phyloP scores from a whole-genome alignment of 2,797 vertebrate species.

The Schizopygopsis pylzovi region DNA sequence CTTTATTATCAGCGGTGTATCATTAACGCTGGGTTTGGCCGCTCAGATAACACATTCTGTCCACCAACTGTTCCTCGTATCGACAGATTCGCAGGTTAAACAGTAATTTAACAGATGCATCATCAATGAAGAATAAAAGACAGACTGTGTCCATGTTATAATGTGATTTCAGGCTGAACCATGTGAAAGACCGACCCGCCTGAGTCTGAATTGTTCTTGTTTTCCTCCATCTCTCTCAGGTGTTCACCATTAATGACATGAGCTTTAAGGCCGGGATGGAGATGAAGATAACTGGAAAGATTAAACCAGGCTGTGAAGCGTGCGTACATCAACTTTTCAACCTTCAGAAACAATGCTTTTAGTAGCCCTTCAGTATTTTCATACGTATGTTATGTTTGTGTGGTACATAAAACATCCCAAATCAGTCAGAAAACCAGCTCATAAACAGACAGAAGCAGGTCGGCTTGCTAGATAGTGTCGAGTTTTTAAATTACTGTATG shows the following conservation, averaged over 20 bases:
- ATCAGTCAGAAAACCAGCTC: not conserved
- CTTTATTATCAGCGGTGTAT: constrained; percentile 28
- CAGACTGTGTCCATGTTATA: not conserved
- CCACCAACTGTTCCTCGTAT: constrained; percentile 9
- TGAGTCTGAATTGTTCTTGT: not conserved
- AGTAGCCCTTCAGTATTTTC: not conserved
- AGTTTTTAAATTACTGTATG: no score
- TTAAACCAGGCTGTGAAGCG: constrained; percentile 20
- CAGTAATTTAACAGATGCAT: constrained; percentile 10
- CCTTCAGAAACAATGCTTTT: not conserved
- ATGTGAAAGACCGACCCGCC: not conserved
- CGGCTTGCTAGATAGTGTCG: no score
- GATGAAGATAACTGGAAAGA: constrained; percentile 74
- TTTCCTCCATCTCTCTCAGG: constrained; percentile 13
- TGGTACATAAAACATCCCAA: not conserved
- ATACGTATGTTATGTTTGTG: not conserved
- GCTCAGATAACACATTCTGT: constrained; percentile 15
- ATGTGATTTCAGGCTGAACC: not conserved
- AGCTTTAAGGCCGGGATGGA: constrained; percentile 75
- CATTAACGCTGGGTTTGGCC: constrained; percentile 38
- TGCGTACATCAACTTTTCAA: not conserved
- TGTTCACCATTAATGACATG: constrained; percentile 72
- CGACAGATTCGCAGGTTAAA: constrained; percentile 1
- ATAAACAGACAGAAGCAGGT: no score
- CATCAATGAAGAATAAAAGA: not conserved